These are phyloP conservation scores for Zingel zingel DNA, from an alignment of 2,113 vertebrate species.

Conservation along the genomic window DNA sequence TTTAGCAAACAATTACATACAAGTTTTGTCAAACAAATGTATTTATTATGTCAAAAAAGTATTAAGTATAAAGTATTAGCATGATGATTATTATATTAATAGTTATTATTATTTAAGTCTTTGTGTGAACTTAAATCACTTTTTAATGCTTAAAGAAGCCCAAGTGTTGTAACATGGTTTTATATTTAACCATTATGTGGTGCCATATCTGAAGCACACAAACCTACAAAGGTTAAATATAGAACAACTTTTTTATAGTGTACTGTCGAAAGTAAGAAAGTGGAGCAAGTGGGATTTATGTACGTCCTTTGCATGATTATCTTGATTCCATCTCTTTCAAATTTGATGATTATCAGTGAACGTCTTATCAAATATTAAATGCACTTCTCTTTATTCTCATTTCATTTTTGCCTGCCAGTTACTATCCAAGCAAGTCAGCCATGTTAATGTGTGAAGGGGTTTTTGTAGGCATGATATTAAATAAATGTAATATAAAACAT, in stretches of 20 bases:
- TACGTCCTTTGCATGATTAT: background rate
- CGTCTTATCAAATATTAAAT: constrained; percentile 12
- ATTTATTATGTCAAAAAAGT: too few species aligned
- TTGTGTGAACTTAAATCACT: too few species aligned
- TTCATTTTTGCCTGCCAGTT: background rate
- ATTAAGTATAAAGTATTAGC: too few species aligned
- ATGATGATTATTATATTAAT: too few species aligned
- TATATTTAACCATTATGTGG: background rate
- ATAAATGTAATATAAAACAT: background rate
- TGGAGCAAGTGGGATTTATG: background rate
- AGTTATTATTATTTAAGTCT: too few species aligned
- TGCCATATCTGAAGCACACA: background rate
- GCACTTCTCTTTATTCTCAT: background rate
- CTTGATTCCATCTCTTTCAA: background rate
- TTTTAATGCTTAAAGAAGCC: background rate
- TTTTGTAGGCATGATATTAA: background rate
- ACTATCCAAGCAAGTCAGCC: background rate
- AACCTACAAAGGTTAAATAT: background rate
- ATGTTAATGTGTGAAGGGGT: background rate
- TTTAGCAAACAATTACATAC: too few species aligned
- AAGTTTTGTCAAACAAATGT: too few species aligned
- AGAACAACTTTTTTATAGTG: background rate
- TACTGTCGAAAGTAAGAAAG: background rate
- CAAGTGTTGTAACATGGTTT: background rate
- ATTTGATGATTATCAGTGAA: background rate